These are phyloP conservation scores for Tonatia bakeri DNA, from an alignment of 2,113 vertebrate genomes.

Conservation along the genomic window DNA sequence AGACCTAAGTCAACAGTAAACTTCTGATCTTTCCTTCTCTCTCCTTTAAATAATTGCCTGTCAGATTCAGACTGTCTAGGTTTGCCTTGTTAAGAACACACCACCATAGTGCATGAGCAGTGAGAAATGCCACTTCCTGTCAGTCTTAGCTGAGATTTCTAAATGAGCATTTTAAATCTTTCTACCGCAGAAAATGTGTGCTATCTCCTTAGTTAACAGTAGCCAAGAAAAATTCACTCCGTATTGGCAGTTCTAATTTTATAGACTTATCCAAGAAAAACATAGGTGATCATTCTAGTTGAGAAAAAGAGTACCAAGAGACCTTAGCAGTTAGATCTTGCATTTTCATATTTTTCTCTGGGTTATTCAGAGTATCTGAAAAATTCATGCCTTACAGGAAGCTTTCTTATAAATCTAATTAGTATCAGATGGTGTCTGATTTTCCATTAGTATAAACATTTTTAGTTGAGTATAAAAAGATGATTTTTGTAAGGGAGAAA, in stretches of 20 bases:
- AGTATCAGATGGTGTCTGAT: background rate
- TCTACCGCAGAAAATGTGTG: background rate
- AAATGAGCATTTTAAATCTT: conserved; percentile 29
- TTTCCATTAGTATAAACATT: background rate
- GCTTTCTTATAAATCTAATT: conserved; percentile 13
- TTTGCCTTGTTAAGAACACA: background rate
- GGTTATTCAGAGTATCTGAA: background rate
- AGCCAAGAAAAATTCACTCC: conserved; percentile 11
- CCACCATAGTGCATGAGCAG: background rate
- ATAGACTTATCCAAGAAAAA: background rate
- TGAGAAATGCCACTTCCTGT: background rate
- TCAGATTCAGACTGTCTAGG: background rate
- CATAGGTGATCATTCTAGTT: background rate
- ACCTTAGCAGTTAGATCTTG: background rate
- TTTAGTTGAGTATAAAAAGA: background rate
- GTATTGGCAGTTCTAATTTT: conserved; percentile 4
- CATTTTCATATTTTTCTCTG: conserved; percentile 4
- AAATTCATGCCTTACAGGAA: background rate
- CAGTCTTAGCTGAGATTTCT: conserved; percentile 13
- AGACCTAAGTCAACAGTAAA: background rate
- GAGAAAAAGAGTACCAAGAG: background rate
- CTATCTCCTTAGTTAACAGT: conserved; percentile 2
- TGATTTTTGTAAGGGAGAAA: background rate
- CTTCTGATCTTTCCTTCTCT: background rate
- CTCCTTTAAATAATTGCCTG: background rate